Base-by-base conservation (phyloP, 2,113 vertebrate genomes). In the Polypterus senegalus region DNA sequence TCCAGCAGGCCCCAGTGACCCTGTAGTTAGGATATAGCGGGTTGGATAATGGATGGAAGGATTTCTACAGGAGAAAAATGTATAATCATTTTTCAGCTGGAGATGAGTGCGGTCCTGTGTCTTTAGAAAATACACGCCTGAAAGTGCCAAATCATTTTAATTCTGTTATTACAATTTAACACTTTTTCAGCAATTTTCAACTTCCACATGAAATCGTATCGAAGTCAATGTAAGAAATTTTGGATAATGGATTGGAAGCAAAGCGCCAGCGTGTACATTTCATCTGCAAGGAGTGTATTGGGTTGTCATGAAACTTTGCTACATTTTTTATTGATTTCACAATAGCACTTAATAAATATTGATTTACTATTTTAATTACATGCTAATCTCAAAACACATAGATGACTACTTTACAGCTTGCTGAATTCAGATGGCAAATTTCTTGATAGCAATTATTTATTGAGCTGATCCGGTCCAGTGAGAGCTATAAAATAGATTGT, bases 401-500 rank as follows among this genome's bases (percentile, higher is more conserved):
- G 76, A 77, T 77, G 69, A 63, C 69, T 54, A 58, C 54, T 74
- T 86, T 79, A 83, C 73, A 67, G 71, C 77, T 80, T 78, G 80
- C 79, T 76, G 65, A 78, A 78, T 79, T 74, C 70, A 61, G 61
- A 63, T 58, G 63, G 71, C 74, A 81, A 73, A 86, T 83, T 81
- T 80, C 74, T 75, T 78, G 66, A 77, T 77, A 77, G 77, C 76
- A 78, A 81, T 80, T 80, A 81, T 77, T 64, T 83, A 87, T 66
- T 73, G 65, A 85, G 82, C 86, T 79, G 80, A 83, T 83, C 70
- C 71, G 75, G 78, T 82, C 82, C 77, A 69, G 77, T 73, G 81
- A 83, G 83, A 83, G 80, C 79, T 78, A 77, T 81, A 81, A 81
- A 76, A 86, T 85, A 85, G 85, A 86, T 85, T 82, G 79, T 81